Conservation (phyloP, 2,797 vertebrate genomes). For the Chelmon rostratus region DNA sequence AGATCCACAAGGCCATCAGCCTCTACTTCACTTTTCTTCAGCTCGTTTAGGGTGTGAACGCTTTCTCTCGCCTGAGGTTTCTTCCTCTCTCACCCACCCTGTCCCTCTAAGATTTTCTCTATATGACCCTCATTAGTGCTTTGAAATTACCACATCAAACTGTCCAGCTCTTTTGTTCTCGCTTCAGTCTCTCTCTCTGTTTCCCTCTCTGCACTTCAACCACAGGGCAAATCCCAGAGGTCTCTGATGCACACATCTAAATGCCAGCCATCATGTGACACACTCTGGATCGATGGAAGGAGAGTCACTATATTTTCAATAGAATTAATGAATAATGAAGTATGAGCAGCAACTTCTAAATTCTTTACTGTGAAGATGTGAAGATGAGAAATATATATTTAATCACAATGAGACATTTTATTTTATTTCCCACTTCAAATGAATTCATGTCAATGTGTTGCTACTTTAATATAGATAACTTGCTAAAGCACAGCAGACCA, state of each 20-base stretch:
- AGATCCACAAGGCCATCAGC: background rate
- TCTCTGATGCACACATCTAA: background rate
- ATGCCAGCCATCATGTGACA: background rate
- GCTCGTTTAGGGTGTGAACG: conserved; percentile 39
- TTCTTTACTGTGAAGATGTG: background rate
- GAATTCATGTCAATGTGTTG: no score
- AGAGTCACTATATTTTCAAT: background rate
- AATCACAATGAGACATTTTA: background rate
- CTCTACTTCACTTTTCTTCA: conserved; percentile 2
- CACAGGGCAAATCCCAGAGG: background rate
- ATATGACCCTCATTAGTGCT: conserved; percentile 37
- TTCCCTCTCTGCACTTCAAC: conserved; percentile 4
- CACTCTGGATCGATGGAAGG: background rate
- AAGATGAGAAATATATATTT: background rate
- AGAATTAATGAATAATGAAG: background rate
- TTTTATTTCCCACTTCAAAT: no score
- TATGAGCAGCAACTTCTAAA: background rate
- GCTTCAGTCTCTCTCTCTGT: background rate
- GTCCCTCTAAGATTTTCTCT: conserved; percentile 7
- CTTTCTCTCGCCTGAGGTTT: conserved; percentile 11
- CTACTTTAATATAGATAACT: no score
- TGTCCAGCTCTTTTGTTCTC: conserved; percentile 21
- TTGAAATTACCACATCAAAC: conserved; percentile 49
- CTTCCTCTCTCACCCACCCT: conserved; percentile 18
- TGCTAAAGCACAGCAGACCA: background rate